phyloP scores from a whole-genome alignment of 2,888 invertebrate species.

The Athalia rosae region DNA sequence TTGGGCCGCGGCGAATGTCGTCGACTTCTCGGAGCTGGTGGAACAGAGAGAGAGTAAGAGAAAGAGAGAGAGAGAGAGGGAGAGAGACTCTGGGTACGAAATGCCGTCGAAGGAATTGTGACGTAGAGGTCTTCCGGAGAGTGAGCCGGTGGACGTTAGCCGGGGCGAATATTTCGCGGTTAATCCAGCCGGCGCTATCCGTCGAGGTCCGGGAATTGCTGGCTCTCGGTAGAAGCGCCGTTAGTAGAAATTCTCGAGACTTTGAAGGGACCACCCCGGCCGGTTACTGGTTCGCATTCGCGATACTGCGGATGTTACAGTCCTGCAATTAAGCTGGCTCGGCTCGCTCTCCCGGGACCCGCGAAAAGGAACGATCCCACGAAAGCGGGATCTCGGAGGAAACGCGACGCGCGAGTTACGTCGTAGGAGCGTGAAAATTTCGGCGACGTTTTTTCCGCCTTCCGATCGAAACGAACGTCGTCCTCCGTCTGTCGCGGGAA shows the following conservation, averaged over 20 bases:
- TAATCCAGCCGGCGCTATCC: conserved; percentile 19
- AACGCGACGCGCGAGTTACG: conserved; percentile 3
- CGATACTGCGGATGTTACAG: neutral
- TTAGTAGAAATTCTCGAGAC: conserved; percentile 4
- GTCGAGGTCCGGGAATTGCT: conserved; percentile 14
- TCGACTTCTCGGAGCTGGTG: neutral
- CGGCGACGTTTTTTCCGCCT: neutral
- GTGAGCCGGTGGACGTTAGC: neutral
- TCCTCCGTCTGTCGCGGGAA: no score
- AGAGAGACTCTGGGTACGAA: conserved; percentile 32
- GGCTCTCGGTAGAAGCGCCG: neutral
- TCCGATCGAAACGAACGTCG: no score
- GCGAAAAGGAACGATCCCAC: conserved; percentile 16
- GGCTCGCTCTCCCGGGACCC: conserved; percentile 31
- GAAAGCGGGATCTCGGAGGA: neutral
- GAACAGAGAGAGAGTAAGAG: conserved; percentile 28
- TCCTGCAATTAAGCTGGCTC: conserved; percentile 38
- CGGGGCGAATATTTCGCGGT: conserved; percentile 28
- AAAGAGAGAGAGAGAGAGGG: neutral
- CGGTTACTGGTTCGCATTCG: conserved; percentile 4
- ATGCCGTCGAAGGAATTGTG: conserved; percentile 15
- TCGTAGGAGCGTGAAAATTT: no score
- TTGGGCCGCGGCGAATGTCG: neutral
- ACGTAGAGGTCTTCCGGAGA: neutral
- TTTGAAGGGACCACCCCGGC: conserved; percentile 2